Conservation (phyloP, 2,797 vertebrate species). For the Mormyrus hasselquistii region DNA sequence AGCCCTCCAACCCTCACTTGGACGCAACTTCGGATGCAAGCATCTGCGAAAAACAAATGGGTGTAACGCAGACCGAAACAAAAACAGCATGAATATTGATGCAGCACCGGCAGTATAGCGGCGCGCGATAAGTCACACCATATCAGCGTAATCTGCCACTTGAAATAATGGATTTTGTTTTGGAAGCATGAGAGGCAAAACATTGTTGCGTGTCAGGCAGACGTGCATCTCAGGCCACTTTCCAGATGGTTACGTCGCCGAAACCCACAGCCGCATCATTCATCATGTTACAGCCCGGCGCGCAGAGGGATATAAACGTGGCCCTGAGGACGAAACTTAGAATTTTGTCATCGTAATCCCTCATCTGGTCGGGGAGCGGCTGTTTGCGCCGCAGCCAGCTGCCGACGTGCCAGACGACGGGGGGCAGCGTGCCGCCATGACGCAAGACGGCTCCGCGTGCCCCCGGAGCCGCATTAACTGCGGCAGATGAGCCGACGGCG, state of each 20-base stretch:
- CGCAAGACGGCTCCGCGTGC: constrained; percentile 35
- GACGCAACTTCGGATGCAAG: background rate
- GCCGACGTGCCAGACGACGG: constrained; percentile 45
- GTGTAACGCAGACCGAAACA: background rate
- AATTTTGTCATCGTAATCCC: constrained; percentile 51
- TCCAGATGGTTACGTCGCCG: background rate
- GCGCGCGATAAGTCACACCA: background rate
- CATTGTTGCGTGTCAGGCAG: background rate
- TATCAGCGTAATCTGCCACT: background rate
- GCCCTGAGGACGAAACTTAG: constrained; percentile 52
- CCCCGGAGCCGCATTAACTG: background rate
- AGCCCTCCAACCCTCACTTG: background rate
- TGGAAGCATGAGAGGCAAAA: background rate
- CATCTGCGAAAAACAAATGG: background rate
- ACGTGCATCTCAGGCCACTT: background rate
- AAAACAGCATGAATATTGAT: background rate
- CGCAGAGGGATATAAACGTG: constrained; percentile 19
- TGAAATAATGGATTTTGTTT: background rate
- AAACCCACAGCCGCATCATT: constrained; percentile 29
- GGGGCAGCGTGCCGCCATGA: constrained; percentile 48
- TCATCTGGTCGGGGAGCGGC: constrained; percentile 41
- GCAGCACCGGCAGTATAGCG: background rate
- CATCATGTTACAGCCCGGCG: constrained; percentile 13
- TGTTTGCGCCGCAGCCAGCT: constrained; percentile 51
- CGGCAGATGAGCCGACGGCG: background rate